Percentiles rank a stretch among this genome's conserved stretches.
Conservation (phyloP, 2,797 vertebrate species). For the Channallabes apus region DNA sequence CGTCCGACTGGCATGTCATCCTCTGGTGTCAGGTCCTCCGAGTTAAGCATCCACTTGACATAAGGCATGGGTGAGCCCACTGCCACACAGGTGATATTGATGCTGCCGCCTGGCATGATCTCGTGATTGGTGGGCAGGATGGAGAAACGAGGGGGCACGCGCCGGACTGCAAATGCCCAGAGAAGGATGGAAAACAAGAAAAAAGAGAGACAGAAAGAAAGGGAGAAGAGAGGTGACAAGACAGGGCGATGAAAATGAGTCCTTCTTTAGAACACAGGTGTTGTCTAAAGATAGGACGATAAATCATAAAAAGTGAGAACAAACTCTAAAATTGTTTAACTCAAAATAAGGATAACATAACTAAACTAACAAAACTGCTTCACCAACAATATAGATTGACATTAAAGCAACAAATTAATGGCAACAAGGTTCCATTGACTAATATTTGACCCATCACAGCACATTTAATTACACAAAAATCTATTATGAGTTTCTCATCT, state of each 20-base stretch:
- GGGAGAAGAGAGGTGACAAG: constrained; percentile 84
- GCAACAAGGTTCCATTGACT: constrained; percentile 97
- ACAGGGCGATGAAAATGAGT: constrained; percentile 74
- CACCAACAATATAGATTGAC: constrained; percentile 93
- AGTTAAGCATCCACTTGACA: constrained; percentile 98
- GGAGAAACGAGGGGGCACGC: constrained; percentile 97
- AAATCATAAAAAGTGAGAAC: constrained; percentile 71
- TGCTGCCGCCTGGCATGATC: constrained; percentile 97
- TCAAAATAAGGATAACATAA: constrained; percentile 78
- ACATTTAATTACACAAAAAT: constrained; percentile 99
- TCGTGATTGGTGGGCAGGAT: constrained; percentile 95
- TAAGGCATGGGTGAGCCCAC: constrained; percentile 99
- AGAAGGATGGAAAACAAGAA: constrained; percentile 44
- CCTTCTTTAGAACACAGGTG: constrained; percentile 71
- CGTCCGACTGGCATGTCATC: constrained; percentile 99
- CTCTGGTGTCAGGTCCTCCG: constrained; percentile 94
- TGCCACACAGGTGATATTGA: constrained; percentile 98
- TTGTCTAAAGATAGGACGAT: constrained; percentile 70
- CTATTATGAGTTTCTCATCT: constrained; percentile 99
- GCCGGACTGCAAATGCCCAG: constrained; percentile 83
- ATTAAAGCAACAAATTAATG: constrained; percentile 94
- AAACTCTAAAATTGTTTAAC: constrained; percentile 71
- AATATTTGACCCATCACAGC: constrained; percentile 96
- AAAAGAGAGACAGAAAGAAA: constrained; percentile 67
- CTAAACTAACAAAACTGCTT: constrained; percentile 87